Conservation (phyloP, 2,888 invertebrate genomes). For the Hybos culiciformis region DNA sequence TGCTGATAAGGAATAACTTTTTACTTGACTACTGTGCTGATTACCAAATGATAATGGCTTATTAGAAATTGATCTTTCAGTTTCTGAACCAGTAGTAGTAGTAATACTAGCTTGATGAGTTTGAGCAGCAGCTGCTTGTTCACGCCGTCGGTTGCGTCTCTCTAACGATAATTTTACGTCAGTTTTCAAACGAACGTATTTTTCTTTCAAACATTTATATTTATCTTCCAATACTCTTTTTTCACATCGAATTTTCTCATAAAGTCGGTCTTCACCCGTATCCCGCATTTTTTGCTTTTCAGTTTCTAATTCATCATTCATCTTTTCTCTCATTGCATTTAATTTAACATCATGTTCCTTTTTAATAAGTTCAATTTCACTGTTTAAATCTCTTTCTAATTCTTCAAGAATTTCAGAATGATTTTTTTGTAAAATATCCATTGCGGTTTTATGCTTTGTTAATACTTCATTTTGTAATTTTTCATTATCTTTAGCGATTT, state of each 20-base stretch:
- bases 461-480: slow-evolving; percentile 40
- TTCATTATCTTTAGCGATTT: slow-evolving; percentile 36
- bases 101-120: slow-evolving; percentile 14
- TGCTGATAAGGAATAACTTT: slow-evolving; percentile 24
- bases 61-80: slow-evolving; percentile 62
- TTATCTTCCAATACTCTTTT: slow-evolving; percentile 62
- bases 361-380: slow-evolving; percentile 52
- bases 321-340: slow-evolving; percentile 46
- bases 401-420: slow-evolving; percentile 32
- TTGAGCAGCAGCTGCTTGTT: slow-evolving; percentile 36
- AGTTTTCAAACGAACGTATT: slow-evolving; percentile 63
- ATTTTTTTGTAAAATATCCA: slow-evolving; percentile 31
- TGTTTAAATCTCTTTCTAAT: slow-evolving; percentile 31
- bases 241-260: slow-evolving; percentile 54
- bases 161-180: slow-evolving; percentile 68
- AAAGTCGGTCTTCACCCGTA: slow-evolving; percentile 37
- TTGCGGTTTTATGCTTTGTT: slow-evolving; percentile 37
- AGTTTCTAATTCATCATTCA: slow-evolving; percentile 43
- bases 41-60: slow-evolving; percentile 43
- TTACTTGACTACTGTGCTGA: slow-evolving; percentile 32
- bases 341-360: slow-evolving; percentile 54
- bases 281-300: slow-evolving; percentile 35
- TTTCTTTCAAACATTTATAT: slow-evolving; percentile 66
- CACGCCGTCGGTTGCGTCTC: slow-evolving; percentile 51
- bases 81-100: slow-evolving; percentile 62